Conservation (phyloP, 2,888 invertebrate genomes). For the Hydrotaea cyrtoneurina region DNA sequence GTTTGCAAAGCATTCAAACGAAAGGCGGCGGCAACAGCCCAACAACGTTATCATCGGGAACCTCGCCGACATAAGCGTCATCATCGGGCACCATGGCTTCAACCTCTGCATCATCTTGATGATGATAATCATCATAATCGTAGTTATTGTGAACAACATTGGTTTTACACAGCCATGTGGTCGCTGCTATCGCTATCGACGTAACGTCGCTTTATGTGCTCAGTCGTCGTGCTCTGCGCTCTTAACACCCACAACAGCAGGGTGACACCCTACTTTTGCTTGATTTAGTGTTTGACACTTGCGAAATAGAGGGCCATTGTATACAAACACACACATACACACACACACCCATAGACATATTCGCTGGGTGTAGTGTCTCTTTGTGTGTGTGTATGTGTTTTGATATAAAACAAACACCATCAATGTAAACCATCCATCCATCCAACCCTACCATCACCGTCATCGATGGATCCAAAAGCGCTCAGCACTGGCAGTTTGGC, state of each 20-base stretch:
- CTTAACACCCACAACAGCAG: background rate
- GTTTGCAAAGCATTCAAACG: background rate
- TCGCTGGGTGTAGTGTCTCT: background rate
- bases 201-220: slow-evolving; percentile 26
- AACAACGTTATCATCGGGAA: background rate
- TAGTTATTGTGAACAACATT: slow-evolving; percentile 22
- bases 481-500: background rate
- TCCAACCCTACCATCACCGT: background rate
- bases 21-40: background rate
- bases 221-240: slow-evolving; percentile 48
- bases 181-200: background rate
- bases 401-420: slow-evolving; percentile 27
- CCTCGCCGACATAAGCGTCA: background rate
- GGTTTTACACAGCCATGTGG: slow-evolving; percentile 13
- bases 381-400: too few species aligned
- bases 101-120: background rate
- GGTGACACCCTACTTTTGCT: slow-evolving; percentile 48
- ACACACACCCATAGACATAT: background rate
- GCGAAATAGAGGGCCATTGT: slow-evolving; percentile 37
- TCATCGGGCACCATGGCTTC: background rate
- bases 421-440: slow-evolving; percentile 10
- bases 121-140: background rate
- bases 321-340: background rate
- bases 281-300: slow-evolving; percentile 43
- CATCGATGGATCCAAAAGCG: background rate